phyloP scores from a whole-genome alignment of 2,888 invertebrate species.

The Melangyna quadrimaculata region DNA sequence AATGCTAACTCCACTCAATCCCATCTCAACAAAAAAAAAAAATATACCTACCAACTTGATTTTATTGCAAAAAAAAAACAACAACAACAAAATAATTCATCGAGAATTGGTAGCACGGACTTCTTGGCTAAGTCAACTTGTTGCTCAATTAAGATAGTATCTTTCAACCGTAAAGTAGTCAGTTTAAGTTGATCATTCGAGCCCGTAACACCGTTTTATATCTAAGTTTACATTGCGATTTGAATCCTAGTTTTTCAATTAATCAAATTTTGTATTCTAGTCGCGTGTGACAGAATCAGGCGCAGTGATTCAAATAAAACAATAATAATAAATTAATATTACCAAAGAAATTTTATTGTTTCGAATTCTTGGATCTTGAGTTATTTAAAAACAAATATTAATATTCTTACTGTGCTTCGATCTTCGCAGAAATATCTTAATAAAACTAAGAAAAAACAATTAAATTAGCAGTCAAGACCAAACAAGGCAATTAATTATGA shows the following conservation, averaged over 20 bases:
- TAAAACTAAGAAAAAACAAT: not conserved
- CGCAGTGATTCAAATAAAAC: not conserved
- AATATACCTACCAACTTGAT: not conserved
- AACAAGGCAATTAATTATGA: conserved; percentile 41
- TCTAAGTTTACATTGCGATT: not conserved
- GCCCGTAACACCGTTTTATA: conserved; percentile 29
- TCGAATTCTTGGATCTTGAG: not conserved
- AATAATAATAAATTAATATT: not conserved
- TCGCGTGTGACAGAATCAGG: conserved; percentile 34
- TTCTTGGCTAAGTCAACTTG: conserved; percentile 52
- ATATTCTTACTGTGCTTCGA: not conserved
- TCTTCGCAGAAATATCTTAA: not conserved
- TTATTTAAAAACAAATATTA: not conserved
- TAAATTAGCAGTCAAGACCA: not conserved
- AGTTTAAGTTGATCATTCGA: conserved; percentile 50
- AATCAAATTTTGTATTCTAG: too few relatives aligned
- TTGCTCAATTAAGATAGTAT: conserved; percentile 49
- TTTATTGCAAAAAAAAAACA: conserved; percentile 17
- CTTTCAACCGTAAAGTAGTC: conserved; percentile 19
- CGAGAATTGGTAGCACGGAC: conserved; percentile 55
- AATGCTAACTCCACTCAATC: conserved; percentile 30
- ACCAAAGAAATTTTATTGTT: conserved; percentile 8
- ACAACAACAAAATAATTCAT: not conserved
- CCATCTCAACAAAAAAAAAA: conserved; percentile 2
- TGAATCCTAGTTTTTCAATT: conserved; percentile 24